These are phyloP conservation scores for Mythimna vitellina DNA, from an alignment of 2,888 invertebrate genomes.

Conservation along the genomic window DNA sequence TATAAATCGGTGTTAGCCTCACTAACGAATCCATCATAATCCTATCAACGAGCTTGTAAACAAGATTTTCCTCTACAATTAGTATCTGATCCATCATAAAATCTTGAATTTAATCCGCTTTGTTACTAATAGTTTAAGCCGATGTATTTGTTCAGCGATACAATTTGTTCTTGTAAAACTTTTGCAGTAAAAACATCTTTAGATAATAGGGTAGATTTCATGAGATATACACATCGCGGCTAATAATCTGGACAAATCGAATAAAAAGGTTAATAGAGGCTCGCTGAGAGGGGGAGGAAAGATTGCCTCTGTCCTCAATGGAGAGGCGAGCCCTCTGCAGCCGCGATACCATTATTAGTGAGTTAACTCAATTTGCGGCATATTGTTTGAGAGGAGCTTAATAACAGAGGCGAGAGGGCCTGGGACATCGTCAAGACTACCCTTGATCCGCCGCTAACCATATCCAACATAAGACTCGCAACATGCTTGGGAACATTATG, in stretches of 20 bases:
- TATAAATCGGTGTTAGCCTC: conserved; percentile 23
- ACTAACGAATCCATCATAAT: conserved; percentile 53
- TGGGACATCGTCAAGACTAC: conserved; percentile 84
- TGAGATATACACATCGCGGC: conserved; percentile 77
- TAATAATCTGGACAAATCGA: conserved; percentile 87
- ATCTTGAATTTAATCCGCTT: conserved; percentile 50
- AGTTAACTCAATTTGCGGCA: conserved; percentile 90
- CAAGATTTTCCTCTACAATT: conserved; percentile 58
- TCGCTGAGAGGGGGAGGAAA: conserved; percentile 77
- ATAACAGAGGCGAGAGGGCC: conserved; percentile 88
- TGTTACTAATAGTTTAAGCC: conserved; percentile 27
- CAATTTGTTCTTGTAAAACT: conserved; percentile 6
- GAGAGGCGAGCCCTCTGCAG: conserved; percentile 80
- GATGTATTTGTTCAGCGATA: conserved; percentile 7
- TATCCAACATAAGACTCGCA: conserved; percentile 55
- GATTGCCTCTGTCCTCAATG: conserved; percentile 85
- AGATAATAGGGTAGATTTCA: conserved; percentile 68
- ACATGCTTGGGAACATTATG: conserved; percentile 30
- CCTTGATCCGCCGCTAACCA: conserved; percentile 75
- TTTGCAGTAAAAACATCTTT: conserved; percentile 21
- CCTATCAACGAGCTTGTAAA: conserved; percentile 64
- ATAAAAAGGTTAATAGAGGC: conserved; percentile 84
- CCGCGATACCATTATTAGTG: conserved; percentile 89
- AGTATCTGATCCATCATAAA: conserved; percentile 49
- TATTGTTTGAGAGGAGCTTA: conserved; percentile 90